Percentiles rank a stretch among this genome's conserved stretches.
These are phyloP conservation scores for Borostomias antarcticus DNA, from an alignment of 2,797 vertebrate species.

Conservation along the genomic window DNA sequence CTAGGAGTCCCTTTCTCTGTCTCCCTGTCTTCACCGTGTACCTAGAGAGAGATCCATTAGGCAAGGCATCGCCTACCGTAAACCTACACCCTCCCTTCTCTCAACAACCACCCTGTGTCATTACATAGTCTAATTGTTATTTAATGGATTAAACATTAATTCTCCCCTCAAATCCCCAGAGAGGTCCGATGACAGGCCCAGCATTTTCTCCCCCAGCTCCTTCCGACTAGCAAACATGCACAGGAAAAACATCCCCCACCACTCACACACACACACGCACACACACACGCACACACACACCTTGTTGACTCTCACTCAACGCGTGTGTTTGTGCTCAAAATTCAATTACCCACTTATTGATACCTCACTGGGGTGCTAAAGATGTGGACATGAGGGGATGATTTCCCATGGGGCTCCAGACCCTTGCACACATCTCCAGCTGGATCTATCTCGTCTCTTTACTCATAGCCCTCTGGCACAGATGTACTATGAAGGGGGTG, in stretches of 20 bases:
- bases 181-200: conserved; percentile 72
- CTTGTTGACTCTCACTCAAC: conserved; percentile 44
- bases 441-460: conserved; percentile 75
- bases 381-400: conserved; percentile 90
- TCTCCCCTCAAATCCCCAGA: conserved; percentile 82
- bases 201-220: not conserved
- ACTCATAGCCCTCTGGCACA: conserved; percentile 72
- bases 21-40: not conserved
- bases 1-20: not conserved
- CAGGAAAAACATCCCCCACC: not conserved
- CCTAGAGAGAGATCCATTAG: not conserved
- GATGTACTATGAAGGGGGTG: conserved; percentile 60
- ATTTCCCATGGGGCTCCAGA: conserved; percentile 90
- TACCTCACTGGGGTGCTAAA: conserved; percentile 93
- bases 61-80: not conserved
- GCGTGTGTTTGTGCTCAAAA: conserved; percentile 93
- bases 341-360: conserved; percentile 99
- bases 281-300: conserved; percentile 10
- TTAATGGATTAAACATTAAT: conserved; percentile 97
- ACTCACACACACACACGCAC: conserved; percentile 7
- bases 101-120: conserved; percentile 49
- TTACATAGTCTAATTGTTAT: conserved; percentile 89
- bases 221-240: conserved; percentile 60
- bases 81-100: not conserved
- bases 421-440: conserved; percentile 85